Conservation (phyloP, 1,140 invertebrate genomes). For the Papilio aristodemus region DNA sequence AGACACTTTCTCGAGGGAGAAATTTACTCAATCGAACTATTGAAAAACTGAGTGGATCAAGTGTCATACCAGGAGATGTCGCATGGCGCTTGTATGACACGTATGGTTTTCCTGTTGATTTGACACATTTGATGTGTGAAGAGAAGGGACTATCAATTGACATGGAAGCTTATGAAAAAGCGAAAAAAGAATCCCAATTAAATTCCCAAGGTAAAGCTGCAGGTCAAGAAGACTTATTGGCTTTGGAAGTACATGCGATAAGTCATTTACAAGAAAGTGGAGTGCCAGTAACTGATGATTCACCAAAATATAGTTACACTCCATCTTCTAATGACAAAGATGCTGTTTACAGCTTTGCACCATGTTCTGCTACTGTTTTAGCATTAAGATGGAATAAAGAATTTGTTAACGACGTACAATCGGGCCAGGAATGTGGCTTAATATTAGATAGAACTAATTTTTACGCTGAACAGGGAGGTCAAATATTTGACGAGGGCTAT, state of each 20-base stretch:
- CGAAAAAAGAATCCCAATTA: slow-evolving; percentile 94
- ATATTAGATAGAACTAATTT: slow-evolving; percentile 96
- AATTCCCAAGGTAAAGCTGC: slow-evolving; percentile 91
- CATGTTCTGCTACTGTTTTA: slow-evolving; percentile 85
- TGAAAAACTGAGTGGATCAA: slow-evolving; percentile 86
- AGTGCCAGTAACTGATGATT: slow-evolving; percentile 93
- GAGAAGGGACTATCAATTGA: slow-evolving; percentile 95
- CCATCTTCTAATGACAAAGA: slow-evolving; percentile 83
- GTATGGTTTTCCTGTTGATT: slow-evolving; percentile 98
- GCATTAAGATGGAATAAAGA: slow-evolving; percentile 88
- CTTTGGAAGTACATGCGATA: slow-evolving; percentile 97
- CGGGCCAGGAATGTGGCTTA: slow-evolving; percentile 95
- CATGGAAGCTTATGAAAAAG: slow-evolving; percentile 93
- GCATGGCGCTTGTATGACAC: slow-evolving; percentile 99
- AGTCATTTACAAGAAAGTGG: slow-evolving; percentile 91
- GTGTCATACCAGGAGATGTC: slow-evolving; percentile 92
- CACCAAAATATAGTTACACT: slow-evolving; percentile 94
- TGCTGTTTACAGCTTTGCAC: slow-evolving; percentile 86
- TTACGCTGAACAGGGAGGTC: slow-evolving; percentile 99
- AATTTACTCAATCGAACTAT: slow-evolving; percentile 96
- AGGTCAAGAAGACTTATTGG: slow-evolving; percentile 89
- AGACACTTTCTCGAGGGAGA: slow-evolving; percentile 94
- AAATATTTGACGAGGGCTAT: slow-evolving; percentile 98
- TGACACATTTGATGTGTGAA: slow-evolving; percentile 98
- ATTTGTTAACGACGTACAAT: slow-evolving; percentile 92